Base-by-base conservation (phyloP, 30 jellyfish, hydroid and myxozoan species). In the Catostylus mosaicus region DNA sequence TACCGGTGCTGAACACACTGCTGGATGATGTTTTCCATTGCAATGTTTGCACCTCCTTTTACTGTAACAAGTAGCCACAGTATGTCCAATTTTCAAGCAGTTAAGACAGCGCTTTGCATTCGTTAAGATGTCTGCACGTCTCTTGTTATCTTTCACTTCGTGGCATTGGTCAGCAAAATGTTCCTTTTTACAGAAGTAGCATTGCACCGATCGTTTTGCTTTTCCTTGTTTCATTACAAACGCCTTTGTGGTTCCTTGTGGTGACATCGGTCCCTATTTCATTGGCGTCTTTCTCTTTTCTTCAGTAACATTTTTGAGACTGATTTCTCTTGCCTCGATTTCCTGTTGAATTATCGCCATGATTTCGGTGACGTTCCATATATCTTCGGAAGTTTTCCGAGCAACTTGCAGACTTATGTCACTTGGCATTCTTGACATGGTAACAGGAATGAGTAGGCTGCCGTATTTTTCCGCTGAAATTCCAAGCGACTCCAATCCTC, bases 241-340 rank as follows among this genome's bases (percentile, higher is more conserved):
- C 16, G 93, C 65, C 38, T 59, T 83, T 40, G 86, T 83, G 1
- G 93, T 83, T 69, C 93, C 87, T 9, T 20, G 52, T 22, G 91
- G 91, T 19, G n/a, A n/a, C n/a, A n/a, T n/a, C n/a, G n/a, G n/a
- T n/a, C 73, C 63, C 63, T 48, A 48, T 4, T 2, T 16, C 12
- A 59, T 60, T 69, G 38, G 65, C 14, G 40, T 33, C 33, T 18
- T 31, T 71, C 43, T 69, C 8, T 34, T 83, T 22, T 56, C 77
- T 32, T 23, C 80, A 22, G 32, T 27, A 6, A 14, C 45, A 43
- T 56, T 33, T 60, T 59, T 83, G 24, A 24, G 67, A 32, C 94
- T 37, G n/a, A 78, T 31, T 66, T 89, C 97, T 16, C 97, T 43
- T 12, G 95, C 95, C 50, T 71, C 87, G 8, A 82, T 67, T 83